Evolutionary conservation across 1,140 invertebrate genomes (phyloP).

Genomic region (Lanistes nyassanus): DNA sequence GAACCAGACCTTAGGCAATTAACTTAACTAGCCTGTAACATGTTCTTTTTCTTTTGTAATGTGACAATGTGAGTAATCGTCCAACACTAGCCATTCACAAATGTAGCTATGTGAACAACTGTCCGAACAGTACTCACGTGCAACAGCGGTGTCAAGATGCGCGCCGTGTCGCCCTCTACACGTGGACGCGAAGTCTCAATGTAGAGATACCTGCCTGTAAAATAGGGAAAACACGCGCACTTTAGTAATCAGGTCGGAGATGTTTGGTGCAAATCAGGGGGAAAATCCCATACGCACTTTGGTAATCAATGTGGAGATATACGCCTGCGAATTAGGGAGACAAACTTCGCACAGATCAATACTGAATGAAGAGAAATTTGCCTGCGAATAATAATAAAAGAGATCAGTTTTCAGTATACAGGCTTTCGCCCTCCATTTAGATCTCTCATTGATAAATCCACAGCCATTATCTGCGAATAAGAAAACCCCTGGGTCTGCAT

Average conservation of each 20-base stretch:
- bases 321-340: no score
- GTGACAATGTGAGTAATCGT: neutral
- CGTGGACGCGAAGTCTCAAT: conserved; percentile 57
- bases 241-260: no score
- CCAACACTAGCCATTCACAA: neutral
- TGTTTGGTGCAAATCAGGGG: no score
- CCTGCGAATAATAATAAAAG: conserved; percentile 28
- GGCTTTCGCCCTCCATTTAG: no score
- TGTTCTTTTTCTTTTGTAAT: no score
- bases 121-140: conserved; percentile 12
- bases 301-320: no score
- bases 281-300: neutral
- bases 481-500: no score
- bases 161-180: conserved; percentile 52
- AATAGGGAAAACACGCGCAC: neutral
- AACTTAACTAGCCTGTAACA: neutral
- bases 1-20: neutral
- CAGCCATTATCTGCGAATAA: no score
- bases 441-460: no score
- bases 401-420: no score
- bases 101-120: no score
- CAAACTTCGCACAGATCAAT: no score
- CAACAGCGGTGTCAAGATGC: conserved; percentile 28
- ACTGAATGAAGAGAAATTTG: conserved; percentile 61
- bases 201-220: conserved; percentile 59